Percentiles rank a stretch among this genome's conserved stretches.
phyloP scores from a whole-genome alignment of 2,113 vertebrate genomes.

The Cariama cristata region DNA sequence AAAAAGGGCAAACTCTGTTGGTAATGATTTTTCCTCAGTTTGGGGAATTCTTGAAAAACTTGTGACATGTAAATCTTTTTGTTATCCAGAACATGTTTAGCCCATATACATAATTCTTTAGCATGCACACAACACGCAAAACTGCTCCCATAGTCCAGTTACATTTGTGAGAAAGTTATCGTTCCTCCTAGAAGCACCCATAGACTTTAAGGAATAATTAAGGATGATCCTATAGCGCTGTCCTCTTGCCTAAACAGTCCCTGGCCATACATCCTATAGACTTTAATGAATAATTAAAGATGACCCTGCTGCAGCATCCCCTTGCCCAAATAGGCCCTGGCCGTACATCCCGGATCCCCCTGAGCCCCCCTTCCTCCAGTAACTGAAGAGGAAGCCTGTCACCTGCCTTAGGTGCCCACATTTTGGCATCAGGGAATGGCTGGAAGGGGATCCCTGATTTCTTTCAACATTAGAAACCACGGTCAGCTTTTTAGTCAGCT shows the following conservation, averaged over 20 bases:
- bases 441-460: neutral
- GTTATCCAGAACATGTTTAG: neutral
- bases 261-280: neutral
- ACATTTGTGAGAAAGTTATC: neutral
- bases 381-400: neutral
- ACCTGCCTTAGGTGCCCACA: fast-evolving
- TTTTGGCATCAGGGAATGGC: neutral
- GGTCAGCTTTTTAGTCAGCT: neutral
- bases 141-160: neutral
- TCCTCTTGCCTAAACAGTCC: too few species aligned
- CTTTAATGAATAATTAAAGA: neutral
- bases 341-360: fast-evolving
- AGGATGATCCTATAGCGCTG: neutral
- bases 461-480: neutral
- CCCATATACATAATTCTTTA: neutral
- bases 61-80: fast-evolving
- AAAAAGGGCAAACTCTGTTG: fast-evolving
- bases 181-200: neutral
- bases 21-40: neutral
- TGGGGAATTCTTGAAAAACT: neutral
- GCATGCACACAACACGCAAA: fast-evolving
- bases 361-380: neutral
- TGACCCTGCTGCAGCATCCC: neutral
- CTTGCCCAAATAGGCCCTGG: neutral
- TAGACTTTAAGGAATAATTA: neutral